Evolutionary conservation across 1,140 invertebrate genomes (phyloP).

Genomic region (Homalodisca vitripennis): DNA sequence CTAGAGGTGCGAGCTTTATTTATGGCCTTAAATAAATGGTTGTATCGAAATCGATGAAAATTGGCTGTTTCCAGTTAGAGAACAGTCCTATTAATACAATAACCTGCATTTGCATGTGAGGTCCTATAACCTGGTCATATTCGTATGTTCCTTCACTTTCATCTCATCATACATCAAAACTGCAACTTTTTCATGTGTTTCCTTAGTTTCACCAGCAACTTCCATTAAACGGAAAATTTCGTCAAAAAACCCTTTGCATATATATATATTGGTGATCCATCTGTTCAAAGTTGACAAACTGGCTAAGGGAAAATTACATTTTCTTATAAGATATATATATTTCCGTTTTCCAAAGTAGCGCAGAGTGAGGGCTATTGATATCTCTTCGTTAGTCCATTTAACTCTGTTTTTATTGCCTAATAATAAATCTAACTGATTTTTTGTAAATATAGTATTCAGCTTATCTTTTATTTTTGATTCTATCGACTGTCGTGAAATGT

Average conservation of each 20-base stretch:
- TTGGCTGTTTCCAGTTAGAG: conserved; percentile 47
- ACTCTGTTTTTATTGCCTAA: not conserved
- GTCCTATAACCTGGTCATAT: conserved; percentile 48
- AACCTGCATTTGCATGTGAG: conserved; percentile 45
- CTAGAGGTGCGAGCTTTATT: conserved; percentile 40
- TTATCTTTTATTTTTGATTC: not conserved
- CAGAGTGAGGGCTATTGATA: not conserved
- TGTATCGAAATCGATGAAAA: conserved; percentile 46
- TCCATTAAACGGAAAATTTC: conserved; percentile 33
- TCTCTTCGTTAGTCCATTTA: not conserved
- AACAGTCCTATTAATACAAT: conserved; percentile 44
- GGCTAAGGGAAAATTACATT: not conserved
- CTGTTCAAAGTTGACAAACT: conserved; percentile 20
- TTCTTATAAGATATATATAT: conserved; percentile 3
- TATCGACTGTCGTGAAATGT: not conserved
- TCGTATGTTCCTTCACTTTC: conserved; percentile 44
- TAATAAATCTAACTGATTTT: not conserved
- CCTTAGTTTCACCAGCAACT: conserved; percentile 32
- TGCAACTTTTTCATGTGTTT: conserved; percentile 15
- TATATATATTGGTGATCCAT: conserved; percentile 25
- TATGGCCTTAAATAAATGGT: conserved; percentile 44
- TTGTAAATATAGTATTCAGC: not conserved
- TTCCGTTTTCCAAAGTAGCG: not conserved
- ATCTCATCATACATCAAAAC: conserved; percentile 45
- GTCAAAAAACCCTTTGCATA: conserved; percentile 30